Evolutionary conservation across 2,797 vertebrate genomes (phyloP), one percentile per base, ranked within the genome.

Genomic region (Esox masquinongy): DNA sequence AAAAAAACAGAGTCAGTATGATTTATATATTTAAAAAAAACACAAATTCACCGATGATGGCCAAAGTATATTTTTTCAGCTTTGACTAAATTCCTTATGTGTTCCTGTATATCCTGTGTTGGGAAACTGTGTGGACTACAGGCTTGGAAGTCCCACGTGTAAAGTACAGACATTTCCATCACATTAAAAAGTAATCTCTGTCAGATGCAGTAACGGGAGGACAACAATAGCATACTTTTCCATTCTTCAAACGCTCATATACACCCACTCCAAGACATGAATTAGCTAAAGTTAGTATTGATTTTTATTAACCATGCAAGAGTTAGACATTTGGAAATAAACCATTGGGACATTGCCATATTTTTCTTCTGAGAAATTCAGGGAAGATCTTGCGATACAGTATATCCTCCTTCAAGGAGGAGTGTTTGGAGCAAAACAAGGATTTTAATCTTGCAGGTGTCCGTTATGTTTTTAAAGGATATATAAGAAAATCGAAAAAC

Each of bases 131-230:
- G 82, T 83, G 84, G 88, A 88, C 87, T 88, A 82, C 84, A 78
- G 81, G 76, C 84, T 56, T 29, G 11, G 17, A n/a, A 15, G 22
- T 90, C 87, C 84, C 87, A 73, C 83, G 70, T 72, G 79, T 75
- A 26, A 83, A 71, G 51, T 67, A 31, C 78, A 39, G 80, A 73
- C 80, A 79, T 50, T 86, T 80, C 84, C 73, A 84, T 73, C 86
- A 88, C 88, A 90, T 91, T 91, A 91, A 87, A 90, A 88, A 90
- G 88, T 85, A 73, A 78, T 89, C 85, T 90, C 91, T 87, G 88
- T 91, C 91, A 90, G 88, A 89, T 74, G 86, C 83, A 87, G 90
- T 91, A 86, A 92, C 89, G 82, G 79, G 72, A 83, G 77, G 83
- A 87, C 85, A 83, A 77, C 87, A 73, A 79, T 78, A 73, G 81